Evolutionary conservation across 2,888 invertebrate species (phyloP).

Genomic region (Strigamia crassipes): DNA sequence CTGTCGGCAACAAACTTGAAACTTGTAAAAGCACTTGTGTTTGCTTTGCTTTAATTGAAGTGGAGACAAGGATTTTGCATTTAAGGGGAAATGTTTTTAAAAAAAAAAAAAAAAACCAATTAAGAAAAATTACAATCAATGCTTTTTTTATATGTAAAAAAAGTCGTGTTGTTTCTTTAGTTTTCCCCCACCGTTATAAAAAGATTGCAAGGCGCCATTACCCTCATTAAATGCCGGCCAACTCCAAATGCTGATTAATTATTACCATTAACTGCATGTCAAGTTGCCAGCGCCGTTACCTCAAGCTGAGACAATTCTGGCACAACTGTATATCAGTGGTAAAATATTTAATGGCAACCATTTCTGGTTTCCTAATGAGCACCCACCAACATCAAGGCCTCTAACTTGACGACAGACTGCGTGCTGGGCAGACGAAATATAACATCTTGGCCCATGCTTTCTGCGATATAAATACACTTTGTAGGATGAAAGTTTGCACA

Average conservation of each 20-base stretch:
- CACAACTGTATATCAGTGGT: constrained; percentile 14
- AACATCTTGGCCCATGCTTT: constrained; percentile 16
- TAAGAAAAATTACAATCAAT: background rate
- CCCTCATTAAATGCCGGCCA: background rate
- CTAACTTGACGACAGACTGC: constrained; percentile 1
- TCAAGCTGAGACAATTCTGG: background rate
- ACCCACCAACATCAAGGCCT: constrained; percentile 8
- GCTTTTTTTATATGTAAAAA: background rate
- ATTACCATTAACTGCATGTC: background rate
- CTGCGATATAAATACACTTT: constrained; percentile 23
- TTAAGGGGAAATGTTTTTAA: background rate
- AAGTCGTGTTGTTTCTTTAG: too few species aligned
- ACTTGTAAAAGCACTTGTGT: constrained; percentile 14
- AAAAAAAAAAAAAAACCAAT: background rate
- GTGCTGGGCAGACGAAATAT: constrained; percentile 23
- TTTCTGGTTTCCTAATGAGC: background rate
- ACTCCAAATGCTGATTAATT: background rate
- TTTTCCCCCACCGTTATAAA: too few species aligned
- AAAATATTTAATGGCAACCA: background rate
- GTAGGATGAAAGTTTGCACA: constrained; percentile 15
- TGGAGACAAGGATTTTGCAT: constrained; percentile 13
- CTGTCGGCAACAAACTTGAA: constrained; percentile 31
- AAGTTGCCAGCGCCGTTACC: background rate
- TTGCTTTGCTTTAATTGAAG: constrained; percentile 4
- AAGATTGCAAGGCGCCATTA: background rate